Evolutionary conservation across 1,140 invertebrate genomes (phyloP).

Genomic region (Heliothis subflexa): DNA sequence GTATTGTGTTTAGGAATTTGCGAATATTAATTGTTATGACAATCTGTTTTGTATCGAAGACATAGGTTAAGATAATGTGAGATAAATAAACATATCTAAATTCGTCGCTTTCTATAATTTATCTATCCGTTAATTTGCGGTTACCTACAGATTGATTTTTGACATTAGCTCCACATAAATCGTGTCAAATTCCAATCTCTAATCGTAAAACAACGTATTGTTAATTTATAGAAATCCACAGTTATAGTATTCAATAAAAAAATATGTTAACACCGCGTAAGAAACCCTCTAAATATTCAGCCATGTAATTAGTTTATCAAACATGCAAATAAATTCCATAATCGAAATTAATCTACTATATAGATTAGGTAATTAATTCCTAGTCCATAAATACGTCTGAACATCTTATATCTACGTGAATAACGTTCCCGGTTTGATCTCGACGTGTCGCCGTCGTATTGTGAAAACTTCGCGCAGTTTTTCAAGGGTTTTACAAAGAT

Average conservation of each 20-base stretch:
- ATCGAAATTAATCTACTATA: constrained; percentile 1
- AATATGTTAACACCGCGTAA: not conserved
- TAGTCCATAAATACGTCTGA: constrained; percentile 40
- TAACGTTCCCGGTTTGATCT: constrained; percentile 41
- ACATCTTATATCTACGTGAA: constrained; percentile 41
- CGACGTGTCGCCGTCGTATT: constrained; percentile 42
- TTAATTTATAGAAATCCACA: too few species aligned
- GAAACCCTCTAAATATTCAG: not conserved
- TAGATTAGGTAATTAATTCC: constrained; percentile 24
- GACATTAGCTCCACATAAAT: too few species aligned
- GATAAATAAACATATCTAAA: too few species aligned
- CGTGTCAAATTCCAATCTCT: too few species aligned
- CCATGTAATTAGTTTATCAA: constrained; percentile 3
- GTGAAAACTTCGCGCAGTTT: constrained; percentile 50
- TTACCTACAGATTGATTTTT: too few species aligned
- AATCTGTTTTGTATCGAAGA: not conserved
- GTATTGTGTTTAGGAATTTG: not conserved
- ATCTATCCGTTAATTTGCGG: too few species aligned
- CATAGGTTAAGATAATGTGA: not conserved
- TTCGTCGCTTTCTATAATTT: too few species aligned
- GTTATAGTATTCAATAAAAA: not conserved
- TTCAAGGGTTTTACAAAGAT: constrained; percentile 42
- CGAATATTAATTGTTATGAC: not conserved
- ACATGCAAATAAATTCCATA: constrained; percentile 24
- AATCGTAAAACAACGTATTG: too few species aligned